Evolutionary conservation across 2,797 vertebrate genomes (phyloP).

Genomic region (Pseudochirops cupreus): DNA sequence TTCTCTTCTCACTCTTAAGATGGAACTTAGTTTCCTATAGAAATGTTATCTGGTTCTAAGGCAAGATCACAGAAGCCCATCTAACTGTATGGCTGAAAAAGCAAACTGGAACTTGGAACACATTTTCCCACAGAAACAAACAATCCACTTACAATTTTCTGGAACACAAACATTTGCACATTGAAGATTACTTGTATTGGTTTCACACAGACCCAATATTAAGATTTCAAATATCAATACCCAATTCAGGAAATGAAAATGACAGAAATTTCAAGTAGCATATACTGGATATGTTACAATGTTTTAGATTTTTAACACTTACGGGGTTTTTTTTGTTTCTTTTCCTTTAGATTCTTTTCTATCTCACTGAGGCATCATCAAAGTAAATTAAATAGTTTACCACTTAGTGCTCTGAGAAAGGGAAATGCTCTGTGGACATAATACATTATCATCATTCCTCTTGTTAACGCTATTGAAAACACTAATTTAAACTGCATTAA

Average conservation of each 20-base stretch:
- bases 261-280: not conserved
- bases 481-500: not conserved
- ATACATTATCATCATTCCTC: not conserved
- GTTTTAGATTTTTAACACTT: not conserved
- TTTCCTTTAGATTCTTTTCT: not conserved
- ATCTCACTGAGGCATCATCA: not conserved
- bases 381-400: not conserved
- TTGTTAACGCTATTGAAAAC: not conserved
- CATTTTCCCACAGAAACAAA: not conserved
- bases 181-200: not conserved
- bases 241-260: not conserved
- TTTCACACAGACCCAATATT: not conserved
- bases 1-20: not conserved
- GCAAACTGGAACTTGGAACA: not conserved
- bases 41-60: not conserved
- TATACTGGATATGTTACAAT: not conserved
- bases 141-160: not conserved
- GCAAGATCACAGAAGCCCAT: not conserved
- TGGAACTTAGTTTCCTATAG: not conserved
- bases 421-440: not conserved
- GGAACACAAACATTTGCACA: not conserved
- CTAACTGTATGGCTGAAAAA: not conserved
- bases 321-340: not conserved
- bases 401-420: not conserved
- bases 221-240: not conserved